Percentiles rank a stretch among this genome's conserved stretches.
Evolutionary conservation across 1,140 invertebrate genomes (phyloP).

Genomic region (Brachionus sp.): DNA sequence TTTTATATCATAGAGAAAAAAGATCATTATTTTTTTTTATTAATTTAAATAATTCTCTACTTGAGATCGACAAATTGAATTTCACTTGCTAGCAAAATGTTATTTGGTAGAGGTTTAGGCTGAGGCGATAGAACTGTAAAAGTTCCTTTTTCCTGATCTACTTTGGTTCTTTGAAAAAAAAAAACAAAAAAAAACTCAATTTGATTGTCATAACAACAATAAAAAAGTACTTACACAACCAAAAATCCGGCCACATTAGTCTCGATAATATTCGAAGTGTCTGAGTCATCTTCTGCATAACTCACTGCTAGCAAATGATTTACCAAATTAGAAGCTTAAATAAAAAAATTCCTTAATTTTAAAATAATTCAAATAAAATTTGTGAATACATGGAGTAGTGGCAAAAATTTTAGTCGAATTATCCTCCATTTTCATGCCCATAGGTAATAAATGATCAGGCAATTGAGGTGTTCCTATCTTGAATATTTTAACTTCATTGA

Average conservation of each 20-base stretch:
- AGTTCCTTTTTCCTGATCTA: constrained; percentile 78
- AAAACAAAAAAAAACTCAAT: constrained; percentile 51
- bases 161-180: constrained; percentile 71
- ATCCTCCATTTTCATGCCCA: constrained; percentile 89
- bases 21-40: not conserved
- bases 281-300: constrained; percentile 63
- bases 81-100: constrained; percentile 50
- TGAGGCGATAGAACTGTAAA: constrained; percentile 86
- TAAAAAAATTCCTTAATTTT: constrained; percentile 43
- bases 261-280: constrained; percentile 65
- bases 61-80: constrained; percentile 55
- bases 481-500: constrained; percentile 48
- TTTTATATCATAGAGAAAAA: not conserved
- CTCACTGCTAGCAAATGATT: constrained; percentile 83
- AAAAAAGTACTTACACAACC: constrained; percentile 74
- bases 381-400: constrained; percentile 66
- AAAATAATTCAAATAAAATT: not conserved
- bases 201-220: not conserved
- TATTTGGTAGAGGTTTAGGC: constrained; percentile 80
- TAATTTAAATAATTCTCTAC: not conserved
- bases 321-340: constrained; percentile 67
- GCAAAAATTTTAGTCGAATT: constrained; percentile 80
- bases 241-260: constrained; percentile 87
- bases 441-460: constrained; percentile 87
- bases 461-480: constrained; percentile 70